Evolutionary conservation across 2,113 vertebrate genomes (phyloP).

Genomic region (Brevimyrus niger): DNA sequence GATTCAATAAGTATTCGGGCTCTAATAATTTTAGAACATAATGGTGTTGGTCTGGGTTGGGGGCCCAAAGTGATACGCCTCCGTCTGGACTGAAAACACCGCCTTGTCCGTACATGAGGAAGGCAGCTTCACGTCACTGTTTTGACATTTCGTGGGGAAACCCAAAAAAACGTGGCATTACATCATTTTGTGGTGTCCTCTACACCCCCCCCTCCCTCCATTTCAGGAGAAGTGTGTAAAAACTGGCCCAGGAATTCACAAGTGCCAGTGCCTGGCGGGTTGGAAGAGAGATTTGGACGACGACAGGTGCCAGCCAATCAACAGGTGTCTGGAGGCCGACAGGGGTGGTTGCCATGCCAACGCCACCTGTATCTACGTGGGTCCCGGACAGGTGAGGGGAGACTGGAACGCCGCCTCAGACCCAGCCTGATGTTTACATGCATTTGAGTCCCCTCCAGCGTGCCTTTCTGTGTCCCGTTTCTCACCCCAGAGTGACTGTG

Average conservation of each 20-base stretch:
- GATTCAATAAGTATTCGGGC: neutral
- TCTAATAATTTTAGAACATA: neutral
- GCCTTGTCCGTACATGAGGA: neutral
- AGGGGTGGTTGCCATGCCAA: conserved; percentile 67
- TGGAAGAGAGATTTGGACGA: conserved; percentile 67
- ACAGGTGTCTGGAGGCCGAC: conserved; percentile 66
- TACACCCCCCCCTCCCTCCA: neutral
- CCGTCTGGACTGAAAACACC: neutral
- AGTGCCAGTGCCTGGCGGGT: conserved; percentile 72
- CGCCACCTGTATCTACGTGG: conserved; percentile 74
- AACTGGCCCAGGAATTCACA: conserved; percentile 47
- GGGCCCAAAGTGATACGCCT: neutral
- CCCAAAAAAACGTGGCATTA: neutral
- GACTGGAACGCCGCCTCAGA: too few species aligned
- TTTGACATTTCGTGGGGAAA: neutral
- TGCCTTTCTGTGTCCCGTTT: neutral
- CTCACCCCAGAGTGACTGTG: conserved; percentile 69
- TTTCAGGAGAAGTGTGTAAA: conserved; percentile 75
- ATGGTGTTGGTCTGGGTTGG: neutral
- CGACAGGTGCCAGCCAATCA: conserved; percentile 74
- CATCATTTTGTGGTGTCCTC: neutral
- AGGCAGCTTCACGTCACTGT: neutral
- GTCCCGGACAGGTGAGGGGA: conserved; percentile 76
- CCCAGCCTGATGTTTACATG: neutral
- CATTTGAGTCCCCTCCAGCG: neutral